phyloP scores from a whole-genome alignment of 2,113 vertebrate genomes.

The Cyprinodon brontotheroides region DNA sequence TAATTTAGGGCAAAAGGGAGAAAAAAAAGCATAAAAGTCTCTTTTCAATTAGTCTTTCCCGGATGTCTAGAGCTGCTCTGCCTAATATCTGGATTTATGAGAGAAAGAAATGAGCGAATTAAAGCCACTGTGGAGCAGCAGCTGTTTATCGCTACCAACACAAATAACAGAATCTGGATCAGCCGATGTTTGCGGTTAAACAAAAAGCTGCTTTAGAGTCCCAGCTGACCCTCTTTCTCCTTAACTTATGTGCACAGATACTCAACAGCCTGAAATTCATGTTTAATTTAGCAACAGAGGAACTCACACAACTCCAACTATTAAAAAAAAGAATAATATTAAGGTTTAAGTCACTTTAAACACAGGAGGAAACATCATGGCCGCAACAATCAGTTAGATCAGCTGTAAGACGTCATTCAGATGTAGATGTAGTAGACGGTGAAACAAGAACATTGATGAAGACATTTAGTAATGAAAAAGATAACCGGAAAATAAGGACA shows the following conservation, averaged over 20 bases:
- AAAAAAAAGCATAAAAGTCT: not conserved
- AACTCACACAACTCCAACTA: not conserved
- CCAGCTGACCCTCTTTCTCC: constrained; percentile 13
- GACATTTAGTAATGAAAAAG: not conserved
- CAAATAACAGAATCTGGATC: not conserved
- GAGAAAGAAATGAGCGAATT: constrained; percentile 6
- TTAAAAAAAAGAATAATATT: not conserved
- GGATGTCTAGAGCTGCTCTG: not conserved
- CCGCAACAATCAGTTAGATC: not conserved
- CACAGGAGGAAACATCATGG: not conserved
- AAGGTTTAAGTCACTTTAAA: not conserved
- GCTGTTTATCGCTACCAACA: constrained; percentile 4
- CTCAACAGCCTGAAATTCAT: not conserved
- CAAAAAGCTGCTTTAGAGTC: constrained; percentile 19
- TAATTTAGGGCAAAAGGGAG: not conserved
- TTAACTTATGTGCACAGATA: not conserved
- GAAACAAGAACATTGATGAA: not conserved
- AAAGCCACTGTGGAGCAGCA: constrained; percentile 3
- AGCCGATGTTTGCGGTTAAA: constrained; percentile 7
- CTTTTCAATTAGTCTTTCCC: constrained; percentile 7
- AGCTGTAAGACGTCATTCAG: not conserved
- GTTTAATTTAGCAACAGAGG: not conserved
- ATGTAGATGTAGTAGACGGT: not conserved
- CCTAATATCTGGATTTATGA: constrained; percentile 1
- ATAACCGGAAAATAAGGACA: no score